phyloP scores from a whole-genome alignment of 2,888 invertebrate genomes.

The Cephus runcator region DNA sequence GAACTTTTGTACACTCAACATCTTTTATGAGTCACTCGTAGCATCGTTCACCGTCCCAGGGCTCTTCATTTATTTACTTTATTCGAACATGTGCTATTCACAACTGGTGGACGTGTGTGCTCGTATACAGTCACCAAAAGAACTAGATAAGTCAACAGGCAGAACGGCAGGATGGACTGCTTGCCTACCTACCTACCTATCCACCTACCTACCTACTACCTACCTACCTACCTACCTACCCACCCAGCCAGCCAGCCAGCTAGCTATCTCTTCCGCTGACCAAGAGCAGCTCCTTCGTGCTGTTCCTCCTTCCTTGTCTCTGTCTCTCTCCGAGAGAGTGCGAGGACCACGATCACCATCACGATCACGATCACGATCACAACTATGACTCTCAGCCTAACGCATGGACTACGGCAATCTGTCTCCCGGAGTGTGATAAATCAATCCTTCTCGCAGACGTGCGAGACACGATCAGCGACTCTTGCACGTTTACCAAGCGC shows the following conservation, averaged over 20 bases:
- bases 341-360: not conserved
- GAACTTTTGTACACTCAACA: not conserved
- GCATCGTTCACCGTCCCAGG: not conserved
- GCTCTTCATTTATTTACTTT: not conserved
- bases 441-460: conserved; percentile 56
- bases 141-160: not conserved
- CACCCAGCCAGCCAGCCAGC: too few relatives aligned
- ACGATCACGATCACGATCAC: conserved; percentile 11
- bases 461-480: conserved; percentile 49
- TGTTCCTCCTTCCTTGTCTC: not conserved
- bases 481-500: conserved; percentile 32
- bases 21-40: not conserved
- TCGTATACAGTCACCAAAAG: not conserved
- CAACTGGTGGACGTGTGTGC: not conserved
- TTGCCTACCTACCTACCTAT: not conserved
- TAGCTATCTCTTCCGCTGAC: not conserved
- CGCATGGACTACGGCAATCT: conserved; percentile 50
- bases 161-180: not conserved
- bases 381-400: not conserved
- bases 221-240: not conserved
- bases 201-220: not conserved
- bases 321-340: not conserved
- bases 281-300: not conserved
- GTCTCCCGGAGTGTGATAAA: conserved; percentile 60
- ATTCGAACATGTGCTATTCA: not conserved